phyloP scores from a whole-genome alignment of 2,113 vertebrate species.

The Melanostigma gelatinosum region DNA sequence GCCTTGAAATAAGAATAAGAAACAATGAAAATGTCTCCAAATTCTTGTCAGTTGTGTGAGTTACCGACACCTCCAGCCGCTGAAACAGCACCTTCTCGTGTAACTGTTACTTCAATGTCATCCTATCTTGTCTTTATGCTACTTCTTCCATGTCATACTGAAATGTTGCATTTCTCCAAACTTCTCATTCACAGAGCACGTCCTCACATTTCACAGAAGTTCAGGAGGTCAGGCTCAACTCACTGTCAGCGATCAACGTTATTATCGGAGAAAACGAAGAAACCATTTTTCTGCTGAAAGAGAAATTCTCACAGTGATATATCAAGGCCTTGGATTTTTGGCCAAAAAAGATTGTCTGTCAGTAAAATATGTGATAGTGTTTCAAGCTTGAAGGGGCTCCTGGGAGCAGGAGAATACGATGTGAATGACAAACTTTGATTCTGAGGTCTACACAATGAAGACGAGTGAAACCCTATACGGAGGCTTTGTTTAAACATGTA shows the following conservation, averaged over 20 bases:
- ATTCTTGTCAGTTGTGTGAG: conserved; percentile 13
- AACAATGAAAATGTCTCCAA: conserved; percentile 5
- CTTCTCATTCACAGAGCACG: conserved; percentile 40
- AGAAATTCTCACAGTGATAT: conserved; percentile 60
- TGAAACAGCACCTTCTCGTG: background rate
- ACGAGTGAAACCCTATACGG: background rate
- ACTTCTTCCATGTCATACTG: conserved; percentile 19
- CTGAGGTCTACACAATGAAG: conserved; percentile 12
- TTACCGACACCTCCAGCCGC: background rate
- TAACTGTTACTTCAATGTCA: conserved; percentile 10
- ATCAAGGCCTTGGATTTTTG: conserved; percentile 57
- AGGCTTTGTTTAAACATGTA: conserved; percentile 13
- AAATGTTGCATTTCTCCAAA: conserved; percentile 32
- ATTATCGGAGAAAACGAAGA: conserved; percentile 64
- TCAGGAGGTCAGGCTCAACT: conserved; percentile 35
- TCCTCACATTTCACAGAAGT: conserved; percentile 35
- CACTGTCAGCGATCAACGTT: conserved; percentile 61
- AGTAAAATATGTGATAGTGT: conserved; percentile 64
- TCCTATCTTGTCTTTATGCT: conserved; percentile 9
- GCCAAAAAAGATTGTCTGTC: conserved; percentile 47
- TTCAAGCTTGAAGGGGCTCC: conserved; percentile 55
- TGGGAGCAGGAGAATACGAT: conserved; percentile 43
- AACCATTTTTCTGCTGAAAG: conserved; percentile 52
- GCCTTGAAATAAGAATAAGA: background rate
- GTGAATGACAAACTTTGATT: conserved; percentile 52